Evolutionary conservation across 2,113 vertebrate genomes (phyloP), one percentile per base, ranked within the genome.

Genomic region (Sylvietta virens): DNA sequence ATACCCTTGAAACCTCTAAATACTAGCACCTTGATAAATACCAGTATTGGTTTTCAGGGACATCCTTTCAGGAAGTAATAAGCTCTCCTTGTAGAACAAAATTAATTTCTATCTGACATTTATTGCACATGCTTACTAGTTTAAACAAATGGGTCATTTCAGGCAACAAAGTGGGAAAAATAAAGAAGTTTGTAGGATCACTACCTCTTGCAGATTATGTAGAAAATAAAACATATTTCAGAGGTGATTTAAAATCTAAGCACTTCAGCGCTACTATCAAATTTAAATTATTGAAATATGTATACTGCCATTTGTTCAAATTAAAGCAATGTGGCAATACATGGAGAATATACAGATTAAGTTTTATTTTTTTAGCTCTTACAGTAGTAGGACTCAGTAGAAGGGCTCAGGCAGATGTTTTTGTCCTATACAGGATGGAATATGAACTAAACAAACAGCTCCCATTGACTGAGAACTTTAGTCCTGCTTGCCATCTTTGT

Each of bases 401-500:
- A 54, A 60, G 60, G 37, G 7, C 18, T 81, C 69, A 53, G 17
- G 45, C 6, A 57, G 24, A 61, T 0, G 4, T 13, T 88, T 90
- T 69, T 57, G 4, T 3, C 10, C 19, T 10, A 6, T 56, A 11
- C 20, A 44, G n/a, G 16, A 30, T 64, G n/a, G 22, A 70, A 88
- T 17, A 7, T 4, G 13, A 76, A n/a, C 13, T 65, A 62, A 65
- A 50, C 9, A 76, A 66, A 62, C 35, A 83, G 24, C 24, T 81
- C 33, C 14, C 11, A 64, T 22, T 6, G 35, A 35, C 15, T 40
- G 17, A 86, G 24, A 86, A 44, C 11, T 69, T 47, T 10, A 45
- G 33, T 86, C 24, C 17, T 1, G 1, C 15, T 45, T n/a, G 39
- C 53, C 3, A 1, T 35, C 35, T 80, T 76, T 0, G 0, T 31